These are phyloP conservation scores for Drosophila albomicans DNA, from an alignment of 1,140 invertebrate species.

Conservation along the genomic window DNA sequence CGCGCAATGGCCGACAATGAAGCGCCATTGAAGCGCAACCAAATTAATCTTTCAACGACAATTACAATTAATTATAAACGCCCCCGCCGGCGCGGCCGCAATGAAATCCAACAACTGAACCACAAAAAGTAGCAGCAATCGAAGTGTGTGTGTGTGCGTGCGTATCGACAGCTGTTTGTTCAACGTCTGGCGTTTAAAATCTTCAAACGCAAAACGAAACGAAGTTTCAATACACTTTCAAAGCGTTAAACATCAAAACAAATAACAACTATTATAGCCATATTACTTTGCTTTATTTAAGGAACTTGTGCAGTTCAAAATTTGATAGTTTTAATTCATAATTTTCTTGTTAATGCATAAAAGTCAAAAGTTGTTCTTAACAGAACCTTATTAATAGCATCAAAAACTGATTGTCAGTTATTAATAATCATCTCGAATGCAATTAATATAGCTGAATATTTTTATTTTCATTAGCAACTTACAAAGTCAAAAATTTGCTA, in stretches of 20 bases:
- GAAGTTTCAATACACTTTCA: slow-evolving; percentile 53
- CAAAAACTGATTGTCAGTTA: no score
- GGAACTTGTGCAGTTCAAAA: no score
- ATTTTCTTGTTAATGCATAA: no score
- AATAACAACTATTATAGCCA: no score
- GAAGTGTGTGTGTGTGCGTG: slow-evolving; percentile 33
- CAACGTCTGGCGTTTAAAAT: slow-evolving; percentile 54
- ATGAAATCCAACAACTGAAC: slow-evolving; percentile 51
- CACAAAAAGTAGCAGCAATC: slow-evolving; percentile 60
- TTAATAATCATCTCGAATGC: no score
- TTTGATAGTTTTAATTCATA: no score
- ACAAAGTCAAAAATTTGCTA: no score
- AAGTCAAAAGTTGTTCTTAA: no score
- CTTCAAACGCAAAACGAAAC: slow-evolving; percentile 8
- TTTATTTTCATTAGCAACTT: no score
- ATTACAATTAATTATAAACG: slow-evolving; percentile 84
- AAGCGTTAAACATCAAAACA: background rate
- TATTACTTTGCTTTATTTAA: no score
- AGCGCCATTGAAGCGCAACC: slow-evolving; percentile 83
- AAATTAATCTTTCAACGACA: slow-evolving; percentile 84
- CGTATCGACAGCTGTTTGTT: slow-evolving; percentile 72
- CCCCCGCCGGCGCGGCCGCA: slow-evolving; percentile 59
- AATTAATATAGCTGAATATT: no score
- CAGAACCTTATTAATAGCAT: no score
- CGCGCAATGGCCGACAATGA: slow-evolving; percentile 79